Base-by-base conservation (phyloP, 2,113 vertebrate species). In the Paracanthobrama guichenoti region DNA sequence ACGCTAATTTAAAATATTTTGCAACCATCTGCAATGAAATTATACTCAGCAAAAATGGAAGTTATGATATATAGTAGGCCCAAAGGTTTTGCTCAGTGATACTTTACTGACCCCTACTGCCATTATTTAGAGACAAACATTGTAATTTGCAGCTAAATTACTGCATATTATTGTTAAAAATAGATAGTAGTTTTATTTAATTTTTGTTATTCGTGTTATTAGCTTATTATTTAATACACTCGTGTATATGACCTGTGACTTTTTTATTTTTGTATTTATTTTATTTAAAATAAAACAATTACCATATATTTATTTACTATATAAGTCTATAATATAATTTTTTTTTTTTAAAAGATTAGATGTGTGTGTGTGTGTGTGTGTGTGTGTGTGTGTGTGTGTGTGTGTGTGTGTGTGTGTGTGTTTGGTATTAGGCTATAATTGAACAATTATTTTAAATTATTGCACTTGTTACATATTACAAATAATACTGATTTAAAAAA, bases 21-120 rank as follows among this genome's bases (percentile, higher is more conserved):
- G 64, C 31, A 22, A 55, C 18, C 31, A 39, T 67, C 31, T 75
- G 44, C 14, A 44, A 44, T 24, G 16, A 35, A 35, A 20, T 73
- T 53, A 28, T 31, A 16, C 44, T 72, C 13, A 3, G 35, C 22
- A 50, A 44, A 42, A 71, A 26, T 50, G 8, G 22, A 16, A 44
- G 3, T 39, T 69, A 5, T 20, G 3, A 69, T 39, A 22, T 22
- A 11, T 1, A 67, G 16, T 11, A 18, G 20, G 9, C 18, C 3
- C 35, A 4, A 5, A 35, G 5, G 11, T 12, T 60, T 28, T 74
- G 44, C 44, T 74, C 44, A 59, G 75, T 78, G 53, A 24, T 8
- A 24, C 75, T 78, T 60, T 78, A 78, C 55, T 78, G 75, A 24
- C 55, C 53, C 55, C 75, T 78, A 78, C 53, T 59, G 53, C 8